phyloP scores from a whole-genome alignment of 2,113 vertebrate species.

The Phyllostomus discolor region DNA sequence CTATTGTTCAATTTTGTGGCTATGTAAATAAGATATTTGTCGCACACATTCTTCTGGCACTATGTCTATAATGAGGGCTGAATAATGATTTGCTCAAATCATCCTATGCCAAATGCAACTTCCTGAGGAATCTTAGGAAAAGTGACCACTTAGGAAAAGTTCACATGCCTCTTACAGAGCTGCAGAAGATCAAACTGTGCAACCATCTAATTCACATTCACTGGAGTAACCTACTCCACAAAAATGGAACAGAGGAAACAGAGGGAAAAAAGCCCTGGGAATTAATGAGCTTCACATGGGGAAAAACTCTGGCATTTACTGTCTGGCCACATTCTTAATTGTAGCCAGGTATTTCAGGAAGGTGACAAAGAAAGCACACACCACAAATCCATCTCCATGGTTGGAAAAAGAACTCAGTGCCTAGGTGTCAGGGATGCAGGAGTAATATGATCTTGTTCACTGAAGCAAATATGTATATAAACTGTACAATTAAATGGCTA shows the following conservation, averaged over 20 bases:
- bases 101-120: background rate
- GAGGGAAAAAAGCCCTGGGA: background rate
- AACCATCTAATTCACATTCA: slow-evolving; percentile 24
- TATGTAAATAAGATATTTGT: background rate
- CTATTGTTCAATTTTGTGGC: background rate
- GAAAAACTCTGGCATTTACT: background rate
- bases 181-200: background rate
- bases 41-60: background rate
- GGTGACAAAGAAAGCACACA: background rate
- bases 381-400: background rate
- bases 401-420: background rate
- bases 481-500: background rate
- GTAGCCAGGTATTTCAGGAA: background rate
- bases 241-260: background rate
- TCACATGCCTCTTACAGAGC: background rate
- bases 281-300: background rate
- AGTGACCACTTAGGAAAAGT: slow-evolving; percentile 19
- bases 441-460: background rate
- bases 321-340: slow-evolving; percentile 16
- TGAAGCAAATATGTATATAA: background rate
- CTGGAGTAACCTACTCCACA: background rate
- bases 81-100: slow-evolving; percentile 7
- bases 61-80: background rate
- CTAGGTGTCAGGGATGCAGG: background rate
- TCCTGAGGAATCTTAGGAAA: slow-evolving; percentile 31